Percentiles rank a stretch among this genome's conserved stretches.
Conservation (phyloP, 1,140 invertebrate species). For the Periplaneta americana region DNA sequence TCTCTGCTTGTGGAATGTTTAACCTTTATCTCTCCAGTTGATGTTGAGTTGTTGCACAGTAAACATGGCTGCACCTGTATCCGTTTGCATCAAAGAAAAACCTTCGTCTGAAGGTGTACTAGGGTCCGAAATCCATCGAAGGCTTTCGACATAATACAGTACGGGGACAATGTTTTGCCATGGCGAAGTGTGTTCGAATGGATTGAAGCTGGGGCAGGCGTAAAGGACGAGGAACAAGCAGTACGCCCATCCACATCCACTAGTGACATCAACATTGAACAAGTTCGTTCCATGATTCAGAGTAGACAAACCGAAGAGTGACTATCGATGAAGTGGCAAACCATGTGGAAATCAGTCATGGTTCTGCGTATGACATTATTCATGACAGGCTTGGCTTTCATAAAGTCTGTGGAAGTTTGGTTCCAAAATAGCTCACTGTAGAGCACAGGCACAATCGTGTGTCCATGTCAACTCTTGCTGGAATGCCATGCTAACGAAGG, state of each 20-base stretch:
- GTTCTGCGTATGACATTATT: constrained; percentile 10
- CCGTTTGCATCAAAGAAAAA: too few relatives aligned
- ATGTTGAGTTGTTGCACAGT: too few relatives aligned
- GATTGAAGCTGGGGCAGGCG: too few relatives aligned
- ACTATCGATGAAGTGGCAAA: constrained; percentile 6
- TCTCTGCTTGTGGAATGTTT: too few relatives aligned
- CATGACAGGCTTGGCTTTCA: constrained; percentile 6
- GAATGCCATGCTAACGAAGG: background rate
- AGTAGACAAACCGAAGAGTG: background rate
- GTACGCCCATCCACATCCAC: background rate
- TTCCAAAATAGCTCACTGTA: background rate
- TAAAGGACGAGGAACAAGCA: background rate
- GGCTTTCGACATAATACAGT: too few relatives aligned
- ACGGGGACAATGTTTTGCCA: too few relatives aligned
- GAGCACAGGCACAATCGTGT: background rate
- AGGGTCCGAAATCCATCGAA: too few relatives aligned
- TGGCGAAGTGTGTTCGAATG: too few relatives aligned
- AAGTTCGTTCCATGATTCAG: background rate
- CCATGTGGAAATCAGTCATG: constrained; percentile 11
- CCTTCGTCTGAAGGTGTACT: too few relatives aligned
- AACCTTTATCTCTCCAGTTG: too few relatives aligned
- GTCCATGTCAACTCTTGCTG: background rate
- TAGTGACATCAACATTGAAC: background rate
- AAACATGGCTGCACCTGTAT: too few relatives aligned
- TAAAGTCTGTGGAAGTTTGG: constrained; percentile 13